Evolutionary conservation across 2,797 vertebrate genomes (phyloP), one percentile per base, ranked within the genome.

Genomic region (Chelmon rostratus): DNA sequence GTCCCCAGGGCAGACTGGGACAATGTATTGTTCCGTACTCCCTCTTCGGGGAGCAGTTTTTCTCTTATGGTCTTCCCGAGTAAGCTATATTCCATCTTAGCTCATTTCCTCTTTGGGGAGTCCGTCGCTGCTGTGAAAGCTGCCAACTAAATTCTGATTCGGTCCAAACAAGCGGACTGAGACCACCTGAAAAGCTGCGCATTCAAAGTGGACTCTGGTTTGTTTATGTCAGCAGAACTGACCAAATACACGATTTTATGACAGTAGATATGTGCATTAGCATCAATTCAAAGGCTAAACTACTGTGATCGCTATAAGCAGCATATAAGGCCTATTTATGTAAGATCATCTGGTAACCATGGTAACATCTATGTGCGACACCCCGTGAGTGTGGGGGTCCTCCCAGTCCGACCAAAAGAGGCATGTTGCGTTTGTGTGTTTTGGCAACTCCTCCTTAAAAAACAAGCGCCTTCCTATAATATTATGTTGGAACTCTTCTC

Each of bases 1-100:
- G 74, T 59, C 76, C 37, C 62, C 53, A 18, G 54, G 54, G 68
- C 31, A 37, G 50, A 56, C 40, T 8, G 23, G 33, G 42, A 65
- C 19, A 4, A 40, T 40, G 40, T 10, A 59, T 28, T 25, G n/a
- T 42, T 23, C 31, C 19, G 40, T 18, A 31, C n/a, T 58, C 31
- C 13, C 19, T 44, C 46, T 11, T 61, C n/a, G 6, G 21, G 28
- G 25, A 49, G 35, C 12, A 38, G 23, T 13, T 59, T 66, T 44
- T 57, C 54, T 40, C 0, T 47, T 8, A 54, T 19, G 13, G 5
- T 25, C 47, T 58, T 58, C 28, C 40, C 6, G 3, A 31, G 6
- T 53, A 19, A 35, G 25, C 56, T 58, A 69, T 6, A 63, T 53
- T 56, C 19, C 54, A 23, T 11, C 31, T 13, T 13, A 23, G 6